phyloP scores from a whole-genome alignment of 2,888 invertebrate species.

The Chalcis sispes region DNA sequence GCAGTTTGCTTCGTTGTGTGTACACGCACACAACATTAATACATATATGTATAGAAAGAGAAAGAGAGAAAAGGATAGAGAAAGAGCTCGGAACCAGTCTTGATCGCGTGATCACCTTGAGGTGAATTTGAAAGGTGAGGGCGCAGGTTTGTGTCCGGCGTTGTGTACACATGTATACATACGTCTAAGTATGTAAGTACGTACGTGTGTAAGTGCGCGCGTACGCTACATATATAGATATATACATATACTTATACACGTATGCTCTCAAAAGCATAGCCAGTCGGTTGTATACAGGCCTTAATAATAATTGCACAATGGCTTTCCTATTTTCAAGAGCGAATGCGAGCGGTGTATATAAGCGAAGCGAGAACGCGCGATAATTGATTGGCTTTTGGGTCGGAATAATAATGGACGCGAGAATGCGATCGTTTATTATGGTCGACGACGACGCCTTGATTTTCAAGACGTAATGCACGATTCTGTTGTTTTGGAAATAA shows the following conservation, averaged over 20 bases:
- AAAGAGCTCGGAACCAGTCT: neutral
- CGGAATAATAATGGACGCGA: no score
- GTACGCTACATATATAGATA: no score
- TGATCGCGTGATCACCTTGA: constrained; percentile 34
- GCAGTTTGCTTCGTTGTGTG: neutral
- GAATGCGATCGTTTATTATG: no score
- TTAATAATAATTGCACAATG: constrained; percentile 24
- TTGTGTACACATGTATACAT: neutral
- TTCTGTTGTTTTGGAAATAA: no score
- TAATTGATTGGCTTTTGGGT: neutral
- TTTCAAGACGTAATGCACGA: no score
- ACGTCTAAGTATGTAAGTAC: neutral
- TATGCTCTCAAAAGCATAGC: no score
- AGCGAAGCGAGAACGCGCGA: no score
- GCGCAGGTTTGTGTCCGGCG: constrained; percentile 10
- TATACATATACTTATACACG: no score
- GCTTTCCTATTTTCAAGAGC: constrained; percentile 26
- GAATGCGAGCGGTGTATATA: no score
- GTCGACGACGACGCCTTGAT: no score
- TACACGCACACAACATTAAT: neutral
- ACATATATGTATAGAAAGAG: neutral
- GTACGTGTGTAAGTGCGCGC: neutral
- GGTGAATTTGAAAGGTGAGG: constrained; percentile 44
- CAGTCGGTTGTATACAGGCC: no score
- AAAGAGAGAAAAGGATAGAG: neutral